Conservation (phyloP, 2,113 vertebrate species). For the Toxotes chatareus region DNA sequence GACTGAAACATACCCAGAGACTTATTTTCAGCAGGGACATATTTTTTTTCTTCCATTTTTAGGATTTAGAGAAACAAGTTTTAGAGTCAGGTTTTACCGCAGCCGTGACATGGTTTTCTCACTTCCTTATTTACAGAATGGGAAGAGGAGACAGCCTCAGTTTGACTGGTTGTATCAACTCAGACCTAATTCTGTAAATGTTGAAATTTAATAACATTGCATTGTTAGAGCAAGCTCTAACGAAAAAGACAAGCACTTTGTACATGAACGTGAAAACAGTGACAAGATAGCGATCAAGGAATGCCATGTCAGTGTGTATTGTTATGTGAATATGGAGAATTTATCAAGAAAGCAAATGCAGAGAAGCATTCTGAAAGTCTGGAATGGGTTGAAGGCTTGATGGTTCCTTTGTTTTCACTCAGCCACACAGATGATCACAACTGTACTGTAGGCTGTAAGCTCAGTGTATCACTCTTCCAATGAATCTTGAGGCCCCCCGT, state of each 20-base stretch:
- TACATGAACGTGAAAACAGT: neutral
- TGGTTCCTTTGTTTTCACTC: constrained; percentile 18
- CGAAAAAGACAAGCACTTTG: neutral
- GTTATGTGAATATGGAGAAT: neutral
- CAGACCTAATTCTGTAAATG: constrained; percentile 6
- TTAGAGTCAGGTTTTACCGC: neutral
- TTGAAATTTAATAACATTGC: neutral
- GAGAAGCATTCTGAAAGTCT: neutral
- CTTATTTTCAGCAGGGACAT: neutral
- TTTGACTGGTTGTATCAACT: constrained; percentile 10
- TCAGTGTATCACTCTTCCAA: neutral
- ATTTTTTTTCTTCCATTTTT: neutral
- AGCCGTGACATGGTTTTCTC: neutral
- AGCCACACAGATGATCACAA: constrained; percentile 13
- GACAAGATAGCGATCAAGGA: neutral
- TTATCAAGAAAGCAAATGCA: neutral
- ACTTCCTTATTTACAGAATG: constrained; percentile 39
- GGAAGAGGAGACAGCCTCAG: constrained; percentile 31
- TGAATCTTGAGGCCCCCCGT: constrained; percentile 33
- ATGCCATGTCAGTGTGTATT: neutral
- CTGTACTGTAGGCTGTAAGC: neutral
- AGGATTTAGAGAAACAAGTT: neutral
- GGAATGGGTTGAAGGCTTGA: neutral
- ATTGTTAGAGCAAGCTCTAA: neutral
- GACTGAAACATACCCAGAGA: constrained; percentile 26